A percentile compares a stretch with the other conserved stretches of the same genome.
Evolutionary conservation across 2,888 invertebrate genomes (phyloP).

Genomic region (Leptura quadrifasciata): DNA sequence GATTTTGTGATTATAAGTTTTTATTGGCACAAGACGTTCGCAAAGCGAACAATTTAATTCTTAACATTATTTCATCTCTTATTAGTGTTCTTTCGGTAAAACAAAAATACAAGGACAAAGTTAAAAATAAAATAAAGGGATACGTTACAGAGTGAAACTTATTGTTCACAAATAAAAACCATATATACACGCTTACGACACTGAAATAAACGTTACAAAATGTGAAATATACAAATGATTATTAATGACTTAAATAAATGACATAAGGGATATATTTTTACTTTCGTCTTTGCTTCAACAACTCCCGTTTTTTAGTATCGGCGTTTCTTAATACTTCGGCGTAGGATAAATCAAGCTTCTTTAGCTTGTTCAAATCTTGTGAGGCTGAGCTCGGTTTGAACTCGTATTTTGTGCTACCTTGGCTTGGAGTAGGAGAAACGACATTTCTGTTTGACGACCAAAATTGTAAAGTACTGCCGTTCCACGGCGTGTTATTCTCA

Average conservation of each 20-base stretch:
- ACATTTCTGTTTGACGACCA: conserved; percentile 75
- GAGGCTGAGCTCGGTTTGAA: conserved; percentile 85
- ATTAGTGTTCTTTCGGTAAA: conserved; percentile 15
- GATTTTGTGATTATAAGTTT: conserved; percentile 36
- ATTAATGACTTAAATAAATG: conserved; percentile 33
- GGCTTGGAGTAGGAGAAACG: conserved; percentile 78
- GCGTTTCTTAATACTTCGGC: conserved; percentile 88
- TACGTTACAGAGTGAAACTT: conserved; percentile 21
- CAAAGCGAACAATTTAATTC: conserved; percentile 33
- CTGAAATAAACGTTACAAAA: conserved; percentile 33
- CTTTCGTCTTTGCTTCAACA: conserved; percentile 60
- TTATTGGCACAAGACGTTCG: conserved; percentile 48
- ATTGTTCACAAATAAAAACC: conserved; percentile 39
- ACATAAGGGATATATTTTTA: conserved; percentile 40
- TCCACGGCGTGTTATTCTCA: conserved; percentile 74
- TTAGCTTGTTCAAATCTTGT: conserved; percentile 87
- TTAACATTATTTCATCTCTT: conserved; percentile 35
- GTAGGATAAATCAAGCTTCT: conserved; percentile 88
- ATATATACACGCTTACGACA: conserved; percentile 32
- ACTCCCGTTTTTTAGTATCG: conserved; percentile 73
- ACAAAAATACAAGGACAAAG: conserved; percentile 6
- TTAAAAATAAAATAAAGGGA: conserved; percentile 16
- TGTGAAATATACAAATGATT: conserved; percentile 46
- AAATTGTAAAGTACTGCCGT: conserved; percentile 83
- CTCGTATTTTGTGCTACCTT: conserved; percentile 74